These are phyloP conservation scores for Malurus elegans DNA, from an alignment of 2,113 vertebrate genomes.

Conservation along the genomic window DNA sequence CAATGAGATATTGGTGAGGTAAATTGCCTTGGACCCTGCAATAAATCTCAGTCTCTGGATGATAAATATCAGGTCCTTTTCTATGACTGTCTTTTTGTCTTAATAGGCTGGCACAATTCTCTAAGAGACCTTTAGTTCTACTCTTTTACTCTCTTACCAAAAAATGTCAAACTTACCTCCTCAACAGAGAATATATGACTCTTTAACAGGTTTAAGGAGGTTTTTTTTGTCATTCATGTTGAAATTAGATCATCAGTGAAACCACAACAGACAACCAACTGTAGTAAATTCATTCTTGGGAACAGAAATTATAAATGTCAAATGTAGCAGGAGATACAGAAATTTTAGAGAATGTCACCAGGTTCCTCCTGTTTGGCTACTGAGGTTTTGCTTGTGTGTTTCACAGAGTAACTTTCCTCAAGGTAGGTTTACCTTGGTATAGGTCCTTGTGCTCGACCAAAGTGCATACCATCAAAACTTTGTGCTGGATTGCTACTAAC, in stretches of 20 bases:
- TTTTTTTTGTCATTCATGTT: background rate
- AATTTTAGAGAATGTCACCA: background rate
- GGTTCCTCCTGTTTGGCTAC: background rate
- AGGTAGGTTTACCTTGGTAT: background rate
- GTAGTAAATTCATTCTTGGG: background rate
- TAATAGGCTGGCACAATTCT: background rate
- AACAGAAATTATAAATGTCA: background rate
- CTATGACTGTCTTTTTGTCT: background rate
- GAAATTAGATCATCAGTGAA: background rate
- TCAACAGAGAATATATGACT: background rate
- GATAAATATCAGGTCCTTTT: background rate
- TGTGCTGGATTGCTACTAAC: background rate
- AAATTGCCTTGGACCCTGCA: background rate
- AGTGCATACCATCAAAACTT: background rate
- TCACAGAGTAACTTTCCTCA: background rate
- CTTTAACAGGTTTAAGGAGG: background rate
- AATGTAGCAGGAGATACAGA: accelerated
- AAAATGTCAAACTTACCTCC: background rate
- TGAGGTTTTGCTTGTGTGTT: background rate
- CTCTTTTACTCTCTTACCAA: background rate
- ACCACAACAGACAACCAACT: background rate
- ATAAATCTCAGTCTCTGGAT: background rate
- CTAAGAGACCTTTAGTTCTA: background rate
- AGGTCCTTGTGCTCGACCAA: background rate
- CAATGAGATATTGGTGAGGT: background rate